Evolutionary conservation across 1,140 invertebrate genomes (phyloP).

Genomic region (Diploscapter pachys): DNA sequence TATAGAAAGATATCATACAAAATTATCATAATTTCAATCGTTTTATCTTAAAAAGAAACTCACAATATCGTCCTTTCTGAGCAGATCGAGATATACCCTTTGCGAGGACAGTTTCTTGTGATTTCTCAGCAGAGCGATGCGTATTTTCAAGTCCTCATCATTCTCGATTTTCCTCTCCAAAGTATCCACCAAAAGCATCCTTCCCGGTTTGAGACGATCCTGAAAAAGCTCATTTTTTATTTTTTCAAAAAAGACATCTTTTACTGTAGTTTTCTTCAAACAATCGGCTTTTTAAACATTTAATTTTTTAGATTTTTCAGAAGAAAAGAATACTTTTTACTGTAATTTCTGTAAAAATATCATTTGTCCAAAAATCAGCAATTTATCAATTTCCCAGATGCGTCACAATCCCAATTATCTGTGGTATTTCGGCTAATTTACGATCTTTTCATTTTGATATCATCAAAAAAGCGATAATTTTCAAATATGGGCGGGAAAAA

Average conservation of each 20-base stretch:
- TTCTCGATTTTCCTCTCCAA: constrained; percentile 81
- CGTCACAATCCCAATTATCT: too few relatives aligned
- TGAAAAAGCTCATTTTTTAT: constrained; percentile 62
- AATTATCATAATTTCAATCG: too few relatives aligned
- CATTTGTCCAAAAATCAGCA: too few relatives aligned
- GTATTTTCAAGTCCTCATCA: constrained; percentile 85
- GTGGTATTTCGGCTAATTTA: too few relatives aligned
- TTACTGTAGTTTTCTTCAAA: neutral
- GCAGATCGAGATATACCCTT: constrained; percentile 71
- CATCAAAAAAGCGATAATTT: too few relatives aligned
- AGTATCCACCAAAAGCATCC: constrained; percentile 96
- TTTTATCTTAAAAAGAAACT: neutral
- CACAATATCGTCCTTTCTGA: constrained; percentile 62
- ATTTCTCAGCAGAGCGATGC: constrained; percentile 80
- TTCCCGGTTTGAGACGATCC: constrained; percentile 92
- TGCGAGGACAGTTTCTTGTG: constrained; percentile 78
- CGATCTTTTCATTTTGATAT: too few relatives aligned
- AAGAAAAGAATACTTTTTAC: too few relatives aligned
- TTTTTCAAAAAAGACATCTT: neutral
- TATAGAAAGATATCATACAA: too few relatives aligned
- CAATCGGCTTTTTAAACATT: constrained; percentile 8
- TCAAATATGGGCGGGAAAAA: too few relatives aligned
- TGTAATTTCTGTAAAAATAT: too few relatives aligned
- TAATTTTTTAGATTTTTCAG: too few relatives aligned
- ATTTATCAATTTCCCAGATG: too few relatives aligned